Evolutionary conservation across 2,888 invertebrate species (phyloP), one percentile per base, ranked within the genome.

Genomic region (Lysandra bellargus): DNA sequence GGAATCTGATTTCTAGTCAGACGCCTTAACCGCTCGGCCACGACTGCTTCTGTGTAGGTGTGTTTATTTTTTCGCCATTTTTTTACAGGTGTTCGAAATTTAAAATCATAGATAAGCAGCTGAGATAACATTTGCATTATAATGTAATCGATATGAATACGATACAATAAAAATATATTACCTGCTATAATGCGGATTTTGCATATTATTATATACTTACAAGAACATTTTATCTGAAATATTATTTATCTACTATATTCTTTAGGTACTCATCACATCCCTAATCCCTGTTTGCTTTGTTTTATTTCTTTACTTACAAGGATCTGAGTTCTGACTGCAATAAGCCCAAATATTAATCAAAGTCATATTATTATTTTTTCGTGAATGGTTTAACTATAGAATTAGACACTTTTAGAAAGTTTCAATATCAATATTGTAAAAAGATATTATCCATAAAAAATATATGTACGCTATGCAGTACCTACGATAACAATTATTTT

Each of bases 1-100:
- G 97, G 97, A 97, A 97, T 97, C 97, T 97, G 97, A 97, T 97
- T 97, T 97, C 97, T 96, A 97, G 97, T 97, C 97, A 97, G 96
- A 96, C 97, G 97, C 97, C 97, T 97, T 97, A 97, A 97, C 97
- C 97, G 96, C 97, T 97, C 97, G 97, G 97, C 97, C 97, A 97
- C 96, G 96, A 96, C 97, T 96, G 96, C 96, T 91, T 49, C 53
- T 57, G 57, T 76, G 76, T 57, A 17, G 4, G 1, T 17, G 33
- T 53, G 53, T 57, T 33, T 57, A 76, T 76, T 76, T 64, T 4
- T 23, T 7, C 30, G 64, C 9, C 30, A 30, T n/a, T 61, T 61
- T 61, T 61, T 7, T 17, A 57, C 57, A 57, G 57, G 57, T 57
- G 57, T 17, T 57, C 57, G 57, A 17, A 57, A 57, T 57, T 57